Evolutionary conservation across 2,113 vertebrate genomes (phyloP).

Genomic region (Chloroceryle aenea): DNA sequence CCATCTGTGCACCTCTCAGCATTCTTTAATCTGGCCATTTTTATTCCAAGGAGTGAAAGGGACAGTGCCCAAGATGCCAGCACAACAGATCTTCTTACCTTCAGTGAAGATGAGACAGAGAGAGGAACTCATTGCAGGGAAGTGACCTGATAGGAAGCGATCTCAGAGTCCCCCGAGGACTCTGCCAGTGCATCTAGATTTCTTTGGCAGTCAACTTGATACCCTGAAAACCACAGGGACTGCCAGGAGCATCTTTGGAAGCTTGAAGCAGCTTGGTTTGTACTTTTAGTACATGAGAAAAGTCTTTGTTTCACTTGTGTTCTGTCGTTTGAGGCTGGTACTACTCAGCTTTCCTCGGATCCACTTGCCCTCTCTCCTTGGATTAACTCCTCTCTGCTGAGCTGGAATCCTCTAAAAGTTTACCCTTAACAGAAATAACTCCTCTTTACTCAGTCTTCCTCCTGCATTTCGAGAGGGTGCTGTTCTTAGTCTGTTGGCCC

Average conservation of each 20-base stretch:
- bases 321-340: neutral
- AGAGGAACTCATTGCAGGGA: neutral
- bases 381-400: neutral
- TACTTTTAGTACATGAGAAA: neutral
- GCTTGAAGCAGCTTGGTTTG: neutral
- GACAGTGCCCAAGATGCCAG: neutral
- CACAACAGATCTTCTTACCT: neutral
- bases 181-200: neutral
- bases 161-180: neutral
- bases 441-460: neutral
- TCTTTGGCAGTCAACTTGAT: neutral
- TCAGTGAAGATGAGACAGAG: neutral
- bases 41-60: neutral
- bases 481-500: neutral
- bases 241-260: neutral
- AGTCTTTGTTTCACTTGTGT: neutral
- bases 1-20: neutral
- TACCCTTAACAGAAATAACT: neutral
- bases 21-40: neutral
- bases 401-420: neutral
- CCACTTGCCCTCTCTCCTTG: neutral
- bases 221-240: neutral
- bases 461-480: neutral
- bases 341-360: neutral
- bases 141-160: neutral